phyloP scores from a whole-genome alignment of 2,797 vertebrate species.

The Brachyrhaphis roseni region DNA sequence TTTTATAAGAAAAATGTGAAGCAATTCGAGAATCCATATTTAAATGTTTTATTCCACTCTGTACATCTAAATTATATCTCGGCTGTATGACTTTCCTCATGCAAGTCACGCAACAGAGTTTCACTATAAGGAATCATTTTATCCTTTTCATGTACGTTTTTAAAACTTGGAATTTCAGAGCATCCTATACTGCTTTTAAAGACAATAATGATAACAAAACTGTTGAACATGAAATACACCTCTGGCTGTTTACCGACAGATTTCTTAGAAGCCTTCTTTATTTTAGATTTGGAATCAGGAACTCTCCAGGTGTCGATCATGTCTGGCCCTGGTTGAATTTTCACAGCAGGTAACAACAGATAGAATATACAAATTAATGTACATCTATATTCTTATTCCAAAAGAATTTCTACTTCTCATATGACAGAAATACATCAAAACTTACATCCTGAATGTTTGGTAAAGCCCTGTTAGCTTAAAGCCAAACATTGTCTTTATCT shows the following conservation, averaged over 20 bases:
- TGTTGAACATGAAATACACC: background rate
- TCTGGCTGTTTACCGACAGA: background rate
- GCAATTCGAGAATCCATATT: background rate
- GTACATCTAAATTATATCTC: background rate
- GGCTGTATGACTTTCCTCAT: background rate
- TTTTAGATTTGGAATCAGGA: background rate
- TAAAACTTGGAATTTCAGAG: background rate
- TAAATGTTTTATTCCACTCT: background rate
- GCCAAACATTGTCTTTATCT: conserved; percentile 28
- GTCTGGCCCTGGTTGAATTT: background rate
- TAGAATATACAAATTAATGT: background rate
- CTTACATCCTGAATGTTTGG: conserved; percentile 4
- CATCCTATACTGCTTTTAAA: background rate
- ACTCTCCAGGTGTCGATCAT: background rate
- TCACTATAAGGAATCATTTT: background rate
- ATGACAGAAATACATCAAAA: conserved; percentile 3
- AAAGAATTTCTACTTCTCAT: conserved; percentile 3
- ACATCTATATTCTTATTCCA: background rate
- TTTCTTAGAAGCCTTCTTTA: background rate
- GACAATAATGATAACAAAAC: background rate
- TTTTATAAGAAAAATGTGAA: background rate
- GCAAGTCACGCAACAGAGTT: background rate
- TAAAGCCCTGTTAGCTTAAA: conserved; percentile 18
- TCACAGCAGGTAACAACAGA: background rate
- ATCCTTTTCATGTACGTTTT: background rate